Evolutionary conservation across 2,113 vertebrate species (phyloP), one percentile per base, ranked within the genome.

Genomic region (Trachemys scripta): DNA sequence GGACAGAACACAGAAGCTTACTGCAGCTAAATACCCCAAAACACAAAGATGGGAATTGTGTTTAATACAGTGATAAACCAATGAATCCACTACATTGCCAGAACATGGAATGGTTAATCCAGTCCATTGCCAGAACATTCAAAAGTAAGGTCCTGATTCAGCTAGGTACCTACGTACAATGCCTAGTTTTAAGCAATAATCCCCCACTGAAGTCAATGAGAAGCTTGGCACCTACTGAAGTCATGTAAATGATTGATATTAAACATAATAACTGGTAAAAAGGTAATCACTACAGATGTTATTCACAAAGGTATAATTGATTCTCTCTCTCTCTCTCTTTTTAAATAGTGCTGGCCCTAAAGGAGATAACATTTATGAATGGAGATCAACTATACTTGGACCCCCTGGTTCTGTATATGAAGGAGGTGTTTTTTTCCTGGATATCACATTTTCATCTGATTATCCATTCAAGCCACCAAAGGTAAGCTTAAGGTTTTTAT

Each of bases 391-490:
- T 98, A 99, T 99, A 98, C 98, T 99, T 97, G 99, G 99, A 93
- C 99, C 99, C 90, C 99, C 99, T 65, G 99, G 99, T 97, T 99
- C 99, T 50, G 99, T 99, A 94, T 99, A 99, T 50, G 99, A 99
- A 98, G 99, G 99, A 95, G 99, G 99, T 0, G 99, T 99, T 92
- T 99, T 99, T 97, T 99, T 99, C 98, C 98, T 99, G 98, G 99
- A 99, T 98, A 99, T 99, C 95, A 99, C 99, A 88, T 99, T 99
- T 99, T 99, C 99, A 90, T 99, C 99, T 89, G 99, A 99, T 98
- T 99, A 99, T 98, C 99, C 99, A 97, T 99, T 99, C 98, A 99
- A 99, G 97, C 99, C 99, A 97, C 99, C 99, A 98, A 99, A 99
- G 99, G 99, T 99, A 98, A 98, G 98, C 91, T 62, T 93, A 86